Conservation (phyloP, 2,113 vertebrate species). For the Monarcha castaneiventris region DNA sequence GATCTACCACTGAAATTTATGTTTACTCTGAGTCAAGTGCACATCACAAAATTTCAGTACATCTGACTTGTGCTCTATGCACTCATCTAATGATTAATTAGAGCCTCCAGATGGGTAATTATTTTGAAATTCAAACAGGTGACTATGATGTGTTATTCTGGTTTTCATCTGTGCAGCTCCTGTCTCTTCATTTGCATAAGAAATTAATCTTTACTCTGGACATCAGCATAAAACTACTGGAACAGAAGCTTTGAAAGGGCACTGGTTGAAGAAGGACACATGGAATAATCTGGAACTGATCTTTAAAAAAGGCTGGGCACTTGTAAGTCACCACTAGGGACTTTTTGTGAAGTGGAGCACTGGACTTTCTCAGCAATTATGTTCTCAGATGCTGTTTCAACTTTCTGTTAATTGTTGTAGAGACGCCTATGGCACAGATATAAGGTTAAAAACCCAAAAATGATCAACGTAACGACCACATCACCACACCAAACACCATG, state of each 20-base stretch:
- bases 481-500: background rate
- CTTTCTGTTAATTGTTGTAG: background rate
- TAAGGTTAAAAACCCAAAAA: background rate
- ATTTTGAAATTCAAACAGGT: background rate
- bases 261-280: background rate
- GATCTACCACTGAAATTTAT: background rate
- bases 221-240: background rate
- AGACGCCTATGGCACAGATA: background rate
- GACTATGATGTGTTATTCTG: background rate
- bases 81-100: background rate
- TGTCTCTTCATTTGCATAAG: background rate
- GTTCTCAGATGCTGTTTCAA: background rate
- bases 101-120: background rate
- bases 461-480: background rate
- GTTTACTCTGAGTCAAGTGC: background rate
- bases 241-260: background rate
- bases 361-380: background rate
- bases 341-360: background rate
- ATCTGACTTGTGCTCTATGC: background rate
- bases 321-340: background rate
- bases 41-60: background rate
- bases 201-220: background rate
- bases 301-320: background rate
- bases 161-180: background rate
- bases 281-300: background rate